Evolutionary conservation across 1,140 invertebrate species (phyloP).

Genomic region (Cyclina sinensis): DNA sequence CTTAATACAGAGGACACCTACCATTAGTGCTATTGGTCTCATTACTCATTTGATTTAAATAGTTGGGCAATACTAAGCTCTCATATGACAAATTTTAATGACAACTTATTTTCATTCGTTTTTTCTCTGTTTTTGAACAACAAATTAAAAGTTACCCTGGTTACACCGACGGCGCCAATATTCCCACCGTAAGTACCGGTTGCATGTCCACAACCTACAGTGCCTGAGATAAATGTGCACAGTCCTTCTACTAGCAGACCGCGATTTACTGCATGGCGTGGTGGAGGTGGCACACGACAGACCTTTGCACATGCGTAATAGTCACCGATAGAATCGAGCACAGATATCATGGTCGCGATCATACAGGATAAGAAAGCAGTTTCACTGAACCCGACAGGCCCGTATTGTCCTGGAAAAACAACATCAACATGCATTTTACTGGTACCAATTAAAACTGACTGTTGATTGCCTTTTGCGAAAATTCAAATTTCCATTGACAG

Average conservation of each 20-base stretch:
- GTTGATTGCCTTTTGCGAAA: no score
- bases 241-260: conserved; percentile 95
- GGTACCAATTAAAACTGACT: no score
- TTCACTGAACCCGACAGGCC: conserved; percentile 59
- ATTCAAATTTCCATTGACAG: no score
- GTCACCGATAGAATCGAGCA: conserved; percentile 80
- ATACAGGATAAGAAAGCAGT: conserved; percentile 64
- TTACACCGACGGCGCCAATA: conserved; percentile 94
- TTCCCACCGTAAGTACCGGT: conserved; percentile 95
- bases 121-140: no score
- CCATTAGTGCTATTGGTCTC: no score
- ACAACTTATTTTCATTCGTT: no score
- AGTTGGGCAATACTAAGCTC: no score
- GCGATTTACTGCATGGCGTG: conserved; percentile 81
- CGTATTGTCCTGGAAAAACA: conserved; percentile 77
- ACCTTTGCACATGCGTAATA: conserved; percentile 84
- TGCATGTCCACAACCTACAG: conserved; percentile 94
- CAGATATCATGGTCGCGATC: conserved; percentile 69
- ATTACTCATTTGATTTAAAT: no score
- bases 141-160: conserved; percentile 86
- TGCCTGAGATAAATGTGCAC: conserved; percentile 93
- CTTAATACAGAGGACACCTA: no score
- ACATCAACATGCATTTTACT: no score
- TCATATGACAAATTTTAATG: no score
- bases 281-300: conserved; percentile 79